Base-by-base conservation (phyloP, 2,113 vertebrate species). In the Phalacrocorax brasilianus region DNA sequence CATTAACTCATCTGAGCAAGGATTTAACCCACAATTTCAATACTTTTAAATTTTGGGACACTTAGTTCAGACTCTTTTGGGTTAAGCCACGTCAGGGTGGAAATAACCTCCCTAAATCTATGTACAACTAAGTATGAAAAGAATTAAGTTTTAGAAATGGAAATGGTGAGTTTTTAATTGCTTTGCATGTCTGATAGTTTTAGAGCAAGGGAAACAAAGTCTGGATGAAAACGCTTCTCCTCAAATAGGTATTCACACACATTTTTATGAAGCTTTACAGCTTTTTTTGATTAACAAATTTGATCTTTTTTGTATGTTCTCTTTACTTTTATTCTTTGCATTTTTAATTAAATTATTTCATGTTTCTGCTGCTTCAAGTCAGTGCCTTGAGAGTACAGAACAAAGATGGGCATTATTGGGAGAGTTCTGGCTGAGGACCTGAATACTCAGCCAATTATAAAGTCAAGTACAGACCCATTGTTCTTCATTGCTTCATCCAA, bases 391-490 rank as follows among this genome's bases (percentile, higher is more conserved):
- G 58, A 72, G 24, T 32, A 20, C 30, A 72, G 80, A 72, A 88
- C 67, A 72, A 73, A 72, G 30, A 35, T 42, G 20, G 21, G 13
- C 16, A 27, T 70, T 52, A 77, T 20, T 77, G n/a, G 30, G 42
- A 66, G 33, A 56, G 12, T 47, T 63, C 82, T 65, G 33, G 33
- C 26, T 27, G 62, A 77, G 35, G 63, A 87, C 45, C 13, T 61
- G 55, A 52, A 52, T 61, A 32, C 16, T 38, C 55, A 61, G n/a
- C 23, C 22, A 67, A 24, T 33, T 66, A 85, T 0, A 2, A 77
- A 84, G 17, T 0, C 0, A 62, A 93, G 14, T 20, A 49, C 30
- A 22, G 22, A 82, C 7, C 3, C 18, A 7, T 75, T 71, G 28
- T 24, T 6, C 1, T 75, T 85, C 32, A 53, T 52, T 83, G 14